Evolutionary conservation across 92 coral and sea anemone genomes (phyloP), one percentile per base, ranked within the genome.

Genomic region (Zoanthus sociatus): DNA sequence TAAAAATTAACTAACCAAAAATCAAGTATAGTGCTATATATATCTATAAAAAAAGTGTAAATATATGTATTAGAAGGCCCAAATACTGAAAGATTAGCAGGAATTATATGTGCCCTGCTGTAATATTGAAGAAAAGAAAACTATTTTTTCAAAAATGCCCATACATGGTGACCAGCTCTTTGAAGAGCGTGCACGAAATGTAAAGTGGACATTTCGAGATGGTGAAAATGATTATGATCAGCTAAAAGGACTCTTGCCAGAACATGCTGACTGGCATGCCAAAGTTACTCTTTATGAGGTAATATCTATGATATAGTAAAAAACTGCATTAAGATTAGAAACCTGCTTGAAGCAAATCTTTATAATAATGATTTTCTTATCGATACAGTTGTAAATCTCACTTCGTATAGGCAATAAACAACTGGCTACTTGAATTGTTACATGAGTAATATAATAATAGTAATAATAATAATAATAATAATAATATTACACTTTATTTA

Each of bases 131-230:
- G 71, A 18, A 61, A 61, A 61, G 68, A 61, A 61, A 61, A 18
- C 0, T 7, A 61, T 66, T 18, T 4, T 26, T 17, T n/a, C 71
- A 7, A 66, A 26, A 18, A 13, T 66, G 11, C 71, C 71, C 32
- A 9, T 66, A 18, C 71, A 66, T n/a, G 71, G 71, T 20, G 71
- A 66, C 32, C 71, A 66, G 12, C 32, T 66, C 11, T 66, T 66
- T 66, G 71, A 66, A 20, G 71, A 66, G 32, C 30, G 71, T 17
- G 71, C 71, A 1, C 71, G 71, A 18, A 66, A 66, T 66, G 71
- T 20, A 3, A 2, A 18, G 31, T 66, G 71, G 71, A 66, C 71
- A 66, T 66, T 18, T 20, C 30, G 71, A 18, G 71, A 66, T 66
- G 71, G 71, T 8, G 37, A 18, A 66, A 20, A 66, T 9, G 11